Base-by-base conservation (phyloP, 2,113 vertebrate genomes). In the Siniperca chuatsi region DNA sequence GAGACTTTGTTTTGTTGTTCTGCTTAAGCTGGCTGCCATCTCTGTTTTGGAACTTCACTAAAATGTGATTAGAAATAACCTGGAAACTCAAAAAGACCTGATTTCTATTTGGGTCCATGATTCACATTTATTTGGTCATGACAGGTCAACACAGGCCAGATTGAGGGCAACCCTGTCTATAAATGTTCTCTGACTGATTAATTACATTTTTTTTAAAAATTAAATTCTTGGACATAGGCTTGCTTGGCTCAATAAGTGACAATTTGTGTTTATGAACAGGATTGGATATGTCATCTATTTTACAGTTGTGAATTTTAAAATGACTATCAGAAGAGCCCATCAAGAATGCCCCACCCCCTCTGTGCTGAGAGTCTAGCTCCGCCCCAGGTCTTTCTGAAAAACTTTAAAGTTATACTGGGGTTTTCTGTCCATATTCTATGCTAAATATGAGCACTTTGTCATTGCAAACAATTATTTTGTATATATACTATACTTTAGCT, bases 1-100 rank as follows among this genome's bases (percentile, higher is more conserved):
- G 29, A 70, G 50, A 79, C 23, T 54, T 79, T 75, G 75, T 25
- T 73, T 74, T 76, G 64, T 79, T 78, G 52, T 55, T 70, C 16
- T 76, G 33, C 50, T 8, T 64, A 21, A 79, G 21, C 33, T 62
- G n/a, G 6, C 20, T 33, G n/a, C 66, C 48, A 58, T 81, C 6
- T 79, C 54, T 72, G 73, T 78, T 75, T 75, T 78, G 25, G 18
- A 87, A 78, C 20, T 35, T 50, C 1, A 25, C 25, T 73, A 2
- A 86, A 84, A 88, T 86, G 13, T 64, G 40, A 86, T 86, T 82
- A 74, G 64, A 64, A 72, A 79, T 46, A 57, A 75, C 57, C 29
- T 55, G 7, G 2, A 29, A 72, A 29, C 16, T 8, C 18, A 69
- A 78, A 70, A 66, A 23, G 18, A 78, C n/a, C 18, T n/a, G 46